These are phyloP conservation scores for Melanchra persicariae DNA, from an alignment of 2,888 invertebrate species.

Conservation along the genomic window DNA sequence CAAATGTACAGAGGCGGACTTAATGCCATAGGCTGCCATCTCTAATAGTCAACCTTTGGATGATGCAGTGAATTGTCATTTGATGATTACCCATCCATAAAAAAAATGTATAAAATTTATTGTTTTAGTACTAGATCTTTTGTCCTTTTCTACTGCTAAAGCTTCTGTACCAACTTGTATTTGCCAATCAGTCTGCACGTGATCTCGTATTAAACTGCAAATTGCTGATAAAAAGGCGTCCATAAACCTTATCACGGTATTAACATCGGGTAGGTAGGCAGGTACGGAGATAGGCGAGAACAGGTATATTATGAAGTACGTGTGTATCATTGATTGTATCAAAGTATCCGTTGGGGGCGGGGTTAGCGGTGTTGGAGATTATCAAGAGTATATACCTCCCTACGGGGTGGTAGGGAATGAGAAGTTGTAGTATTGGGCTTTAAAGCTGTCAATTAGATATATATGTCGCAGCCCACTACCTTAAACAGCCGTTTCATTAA, in stretches of 20 bases:
- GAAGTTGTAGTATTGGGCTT: not conserved
- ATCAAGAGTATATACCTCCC: slow-evolving; percentile 32
- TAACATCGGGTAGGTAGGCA: slow-evolving; percentile 55
- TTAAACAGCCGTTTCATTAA: too few species aligned
- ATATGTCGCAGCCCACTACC: too few species aligned
- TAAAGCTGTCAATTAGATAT: not conserved
- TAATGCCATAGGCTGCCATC: too few species aligned
- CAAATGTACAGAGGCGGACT: too few species aligned
- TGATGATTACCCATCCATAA: too few species aligned
- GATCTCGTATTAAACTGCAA: slow-evolving; percentile 42
- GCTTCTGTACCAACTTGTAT: slow-evolving; percentile 6
- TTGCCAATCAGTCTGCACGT: slow-evolving; percentile 10
- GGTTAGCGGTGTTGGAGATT: slow-evolving; percentile 45
- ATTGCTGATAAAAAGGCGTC: slow-evolving; percentile 55
- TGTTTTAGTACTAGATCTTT: not conserved
- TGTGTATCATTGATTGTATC: slow-evolving; percentile 58
- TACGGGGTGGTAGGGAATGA: slow-evolving; percentile 2
- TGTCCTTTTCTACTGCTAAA: not conserved
- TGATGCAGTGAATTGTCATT: too few species aligned
- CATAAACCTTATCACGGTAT: slow-evolving; percentile 52
- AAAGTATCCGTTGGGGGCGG: slow-evolving; percentile 52
- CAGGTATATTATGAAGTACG: slow-evolving; percentile 49
- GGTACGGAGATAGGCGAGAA: slow-evolving; percentile 44
- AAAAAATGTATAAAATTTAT: too few species aligned
- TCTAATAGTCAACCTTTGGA: too few species aligned